Evolutionary conservation across 2,888 invertebrate species (phyloP).

Genomic region (Gastracanthus pulcherrimus): DNA sequence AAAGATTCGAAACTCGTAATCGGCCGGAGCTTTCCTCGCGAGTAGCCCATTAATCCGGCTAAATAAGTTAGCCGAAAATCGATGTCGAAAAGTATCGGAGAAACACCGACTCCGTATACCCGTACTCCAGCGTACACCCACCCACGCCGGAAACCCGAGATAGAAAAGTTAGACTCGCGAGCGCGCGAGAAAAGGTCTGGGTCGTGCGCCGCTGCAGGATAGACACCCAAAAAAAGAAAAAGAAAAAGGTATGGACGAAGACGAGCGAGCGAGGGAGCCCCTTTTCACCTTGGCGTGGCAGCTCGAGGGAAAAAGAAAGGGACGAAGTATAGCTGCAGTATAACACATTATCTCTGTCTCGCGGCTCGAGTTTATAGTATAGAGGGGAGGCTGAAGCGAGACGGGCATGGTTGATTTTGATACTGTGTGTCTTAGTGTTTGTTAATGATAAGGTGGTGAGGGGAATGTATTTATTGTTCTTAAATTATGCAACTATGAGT

Average conservation of each 20-base stretch:
- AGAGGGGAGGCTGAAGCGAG: too few species aligned
- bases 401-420: too few species aligned
- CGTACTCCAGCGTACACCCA: background rate
- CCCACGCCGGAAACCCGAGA: background rate
- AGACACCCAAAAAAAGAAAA: background rate
- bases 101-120: background rate
- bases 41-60: background rate
- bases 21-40: background rate
- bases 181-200: slow-evolving; percentile 38
- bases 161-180: background rate
- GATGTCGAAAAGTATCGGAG: slow-evolving; percentile 23
- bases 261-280: background rate
- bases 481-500: too few species aligned
- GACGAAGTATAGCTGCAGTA: too few species aligned
- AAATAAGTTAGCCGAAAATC: slow-evolving; percentile 19
- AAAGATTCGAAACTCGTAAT: background rate
- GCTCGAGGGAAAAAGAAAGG: background rate
- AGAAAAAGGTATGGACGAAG: background rate
- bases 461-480: too few species aligned
- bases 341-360: too few species aligned
- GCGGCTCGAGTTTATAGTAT: too few species aligned
- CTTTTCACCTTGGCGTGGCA: slow-evolving; percentile 9
- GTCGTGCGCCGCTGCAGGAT: slow-evolving; percentile 8
- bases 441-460: too few species aligned
- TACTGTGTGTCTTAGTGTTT: too few species aligned